Base-by-base conservation (phyloP, 2,113 vertebrate species). In the Scolopax mira region DNA sequence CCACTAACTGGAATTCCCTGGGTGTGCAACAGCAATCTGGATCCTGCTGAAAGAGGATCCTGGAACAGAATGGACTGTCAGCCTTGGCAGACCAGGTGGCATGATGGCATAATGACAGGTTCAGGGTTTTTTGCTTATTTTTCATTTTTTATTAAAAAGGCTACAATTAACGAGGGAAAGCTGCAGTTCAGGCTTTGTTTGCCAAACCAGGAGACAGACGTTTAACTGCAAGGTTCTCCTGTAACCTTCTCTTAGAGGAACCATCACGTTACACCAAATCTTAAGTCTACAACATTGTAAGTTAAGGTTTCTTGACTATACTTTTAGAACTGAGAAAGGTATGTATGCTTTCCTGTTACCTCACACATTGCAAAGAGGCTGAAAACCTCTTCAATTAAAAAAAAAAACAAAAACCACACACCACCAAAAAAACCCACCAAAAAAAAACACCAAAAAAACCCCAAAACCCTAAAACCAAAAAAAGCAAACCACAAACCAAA, bases 301-400 rank as follows among this genome's bases (percentile, higher is more conserved):
- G 11, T 9, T 12, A 31, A 24, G 24, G 25, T 4, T 35, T 51
- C n/a, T 42, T 13, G 27, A 18, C 14, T 7, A 1, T 2, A 9
- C 18, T 18, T 52, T 14, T 18, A 48, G 41, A 79, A 28, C 13
- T 2, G 5, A 30, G 25, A 52, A 11, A 30, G 6, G 11, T 1
- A 37, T 0, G 0, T 0, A 12, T 4, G 8, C 19, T 66, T 33
- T 19, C 28, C 35, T 41, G 16, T 24, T 27, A 73, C 2, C 28
- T 37, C 66, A 24, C 27, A 33, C 21, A 11, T 0, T 6, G 31
- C 14, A 23, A 51, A 44, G 25, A 46, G 30, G 18, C n/a, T 21
- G 18, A 11, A 67, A 90, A 42, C 3, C 6, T 2, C 51, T 49
- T 31, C 33, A 14, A 7, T 11, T 18, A 22, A 16, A n/a, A 31